Conservation (phyloP, 2,888 invertebrate species). For the Steinernema carpocapsae region DNA sequence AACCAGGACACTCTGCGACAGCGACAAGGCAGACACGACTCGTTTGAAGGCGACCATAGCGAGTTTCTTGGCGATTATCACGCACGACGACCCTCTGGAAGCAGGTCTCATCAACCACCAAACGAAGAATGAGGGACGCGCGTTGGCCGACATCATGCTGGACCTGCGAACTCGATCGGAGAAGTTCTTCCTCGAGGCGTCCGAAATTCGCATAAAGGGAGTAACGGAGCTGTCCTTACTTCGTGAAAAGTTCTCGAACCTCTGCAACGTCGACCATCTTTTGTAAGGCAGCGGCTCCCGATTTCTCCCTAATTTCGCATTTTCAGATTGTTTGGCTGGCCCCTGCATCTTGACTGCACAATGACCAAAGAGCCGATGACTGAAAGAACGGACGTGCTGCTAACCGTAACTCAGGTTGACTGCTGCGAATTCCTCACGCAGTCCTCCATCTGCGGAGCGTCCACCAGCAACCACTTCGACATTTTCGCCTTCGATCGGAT, state of each 20-base stretch:
- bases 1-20: slow-evolving; percentile 6
- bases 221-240: background rate
- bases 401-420: background rate
- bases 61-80: background rate
- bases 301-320: background rate
- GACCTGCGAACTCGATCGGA: background rate
- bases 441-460: background rate
- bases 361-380: slow-evolving; percentile 13
- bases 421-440: slow-evolving; percentile 2
- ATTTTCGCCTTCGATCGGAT: slow-evolving; percentile 18
- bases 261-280: slow-evolving; percentile 1
- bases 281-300: background rate
- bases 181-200: slow-evolving; percentile 1
- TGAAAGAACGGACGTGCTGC: background rate
- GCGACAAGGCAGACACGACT: background rate
- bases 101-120: background rate
- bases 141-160: background rate
- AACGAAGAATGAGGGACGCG: background rate
- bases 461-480: background rate
- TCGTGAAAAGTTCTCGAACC: background rate
- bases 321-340: background rate
- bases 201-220: slow-evolving; percentile 13
- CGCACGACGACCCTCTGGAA: background rate
- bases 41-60: background rate
- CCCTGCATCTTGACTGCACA: background rate